Percentiles rank a stretch among this genome's conserved stretches.
phyloP scores from a whole-genome alignment of 35 echinoderm and acorn worm genomes.

The Hemicentrotus pulcherrimus region DNA sequence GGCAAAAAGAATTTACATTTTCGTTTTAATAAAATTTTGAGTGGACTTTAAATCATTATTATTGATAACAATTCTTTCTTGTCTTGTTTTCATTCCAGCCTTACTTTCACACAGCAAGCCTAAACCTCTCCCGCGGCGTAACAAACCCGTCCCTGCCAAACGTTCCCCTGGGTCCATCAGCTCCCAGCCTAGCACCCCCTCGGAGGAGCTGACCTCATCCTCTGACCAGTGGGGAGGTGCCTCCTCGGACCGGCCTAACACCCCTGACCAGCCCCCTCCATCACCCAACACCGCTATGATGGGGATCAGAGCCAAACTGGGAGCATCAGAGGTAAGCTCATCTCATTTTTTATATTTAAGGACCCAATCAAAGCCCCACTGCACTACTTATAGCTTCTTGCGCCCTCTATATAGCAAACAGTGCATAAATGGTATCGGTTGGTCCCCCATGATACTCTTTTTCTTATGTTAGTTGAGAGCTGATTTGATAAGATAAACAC shows the following conservation, averaged over 20 bases:
- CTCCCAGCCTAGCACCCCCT: background rate
- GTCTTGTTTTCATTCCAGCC: background rate
- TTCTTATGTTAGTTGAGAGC: too few relatives aligned
- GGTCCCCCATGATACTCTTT: too few relatives aligned
- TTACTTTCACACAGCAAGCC: background rate
- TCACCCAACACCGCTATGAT: conserved; percentile 89
- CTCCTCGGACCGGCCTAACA: conserved; percentile 55
- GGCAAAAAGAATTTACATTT: too few relatives aligned
- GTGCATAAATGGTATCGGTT: too few relatives aligned
- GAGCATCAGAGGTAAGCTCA: conserved; percentile 55
- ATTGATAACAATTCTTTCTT: too few relatives aligned
- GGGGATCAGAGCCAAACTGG: conserved; percentile 76
- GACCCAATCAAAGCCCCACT: too few relatives aligned
- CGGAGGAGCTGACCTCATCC: background rate
- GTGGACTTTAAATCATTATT: too few relatives aligned
- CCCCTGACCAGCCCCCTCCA: conserved; percentile 87
- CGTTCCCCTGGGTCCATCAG: conserved; percentile 22
- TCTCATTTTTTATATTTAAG: background rate
- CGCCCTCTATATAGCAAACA: too few relatives aligned
- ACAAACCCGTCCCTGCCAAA: conserved; percentile 43
- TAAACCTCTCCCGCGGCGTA: conserved; percentile 49
- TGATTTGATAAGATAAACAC: too few relatives aligned
- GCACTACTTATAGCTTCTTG: too few relatives aligned
- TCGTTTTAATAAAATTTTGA: too few relatives aligned
- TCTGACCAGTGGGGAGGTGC: background rate